These are phyloP conservation scores for Corvus cornix DNA, from an alignment of 2,113 vertebrate genomes.

Conservation along the genomic window DNA sequence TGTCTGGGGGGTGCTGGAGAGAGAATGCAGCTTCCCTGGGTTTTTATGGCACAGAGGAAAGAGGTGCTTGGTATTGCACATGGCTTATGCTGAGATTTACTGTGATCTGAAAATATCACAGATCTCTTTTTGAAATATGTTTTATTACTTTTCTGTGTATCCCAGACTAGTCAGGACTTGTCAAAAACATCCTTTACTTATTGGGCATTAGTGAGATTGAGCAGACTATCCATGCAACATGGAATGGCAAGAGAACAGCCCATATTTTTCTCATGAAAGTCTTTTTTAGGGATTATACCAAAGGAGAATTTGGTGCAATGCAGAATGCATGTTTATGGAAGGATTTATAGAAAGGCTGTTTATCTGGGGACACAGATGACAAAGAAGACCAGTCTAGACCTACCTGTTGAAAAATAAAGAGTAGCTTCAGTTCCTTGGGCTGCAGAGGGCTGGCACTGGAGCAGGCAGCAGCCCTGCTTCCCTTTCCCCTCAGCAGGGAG, in stretches of 20 bases:
- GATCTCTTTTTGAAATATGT: constrained; percentile 27
- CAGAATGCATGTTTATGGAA: constrained; percentile 6
- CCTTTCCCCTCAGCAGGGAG: neutral
- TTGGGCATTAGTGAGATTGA: constrained; percentile 42
- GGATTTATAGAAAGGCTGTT: constrained; percentile 5
- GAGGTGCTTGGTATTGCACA: neutral
- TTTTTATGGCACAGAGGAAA: neutral
- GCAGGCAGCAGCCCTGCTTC: neutral
- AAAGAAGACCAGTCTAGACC: neutral
- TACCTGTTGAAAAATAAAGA: neutral
- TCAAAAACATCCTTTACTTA: constrained; percentile 50
- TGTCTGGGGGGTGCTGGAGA: neutral
- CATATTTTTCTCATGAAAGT: neutral
- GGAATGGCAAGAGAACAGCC: neutral
- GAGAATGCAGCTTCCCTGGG: neutral
- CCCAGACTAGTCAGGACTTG: constrained; percentile 28
- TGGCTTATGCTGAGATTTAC: constrained; percentile 35
- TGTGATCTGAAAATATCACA: constrained; percentile 40
- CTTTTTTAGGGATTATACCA: constrained; percentile 3
- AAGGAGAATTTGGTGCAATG: constrained; percentile 23
- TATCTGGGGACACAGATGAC: neutral
- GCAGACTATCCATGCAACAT: constrained; percentile 5
- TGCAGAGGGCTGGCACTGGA: neutral
- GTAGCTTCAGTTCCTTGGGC: neutral
- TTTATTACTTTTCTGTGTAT: constrained; percentile 46